Conservation (phyloP, 2,888 invertebrate genomes). For the Brenthis ino region DNA sequence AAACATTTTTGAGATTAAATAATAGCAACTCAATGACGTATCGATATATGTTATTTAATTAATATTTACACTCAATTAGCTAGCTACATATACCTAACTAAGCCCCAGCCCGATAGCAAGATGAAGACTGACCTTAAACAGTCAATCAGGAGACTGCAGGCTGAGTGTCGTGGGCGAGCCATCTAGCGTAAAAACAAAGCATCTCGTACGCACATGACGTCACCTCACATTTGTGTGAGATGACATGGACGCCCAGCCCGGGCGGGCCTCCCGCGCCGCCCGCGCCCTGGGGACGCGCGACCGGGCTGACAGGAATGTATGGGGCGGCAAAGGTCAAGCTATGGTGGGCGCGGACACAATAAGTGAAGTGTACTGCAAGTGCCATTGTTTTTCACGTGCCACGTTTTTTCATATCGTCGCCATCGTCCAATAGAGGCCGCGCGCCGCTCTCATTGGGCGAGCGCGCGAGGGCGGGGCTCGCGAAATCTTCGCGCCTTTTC, state of each 20-base stretch:
- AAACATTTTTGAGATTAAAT: too few species aligned
- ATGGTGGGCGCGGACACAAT: slow-evolving; percentile 49
- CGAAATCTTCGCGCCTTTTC: slow-evolving; percentile 62
- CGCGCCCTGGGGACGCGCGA: too few species aligned
- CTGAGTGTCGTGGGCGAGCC: slow-evolving; percentile 14
- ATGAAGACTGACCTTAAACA: too few species aligned
- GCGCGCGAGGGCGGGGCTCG: slow-evolving; percentile 39
- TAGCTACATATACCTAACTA: too few species aligned
- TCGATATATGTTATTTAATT: too few species aligned
- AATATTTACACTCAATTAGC: too few species aligned
- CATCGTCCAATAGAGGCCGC: slow-evolving; percentile 61
- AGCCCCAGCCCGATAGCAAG: too few species aligned
- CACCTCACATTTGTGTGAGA: slow-evolving; percentile 17
- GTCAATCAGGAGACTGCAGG: too few species aligned
- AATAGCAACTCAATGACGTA: too few species aligned
- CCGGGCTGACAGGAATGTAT: background rate
- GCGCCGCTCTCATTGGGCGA: slow-evolving; percentile 59
- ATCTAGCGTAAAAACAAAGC: slow-evolving; percentile 26
- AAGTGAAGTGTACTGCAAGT: slow-evolving; percentile 49
- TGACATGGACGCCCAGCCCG: background rate
- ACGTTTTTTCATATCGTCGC: slow-evolving; percentile 47
- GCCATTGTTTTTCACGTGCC: slow-evolving; percentile 72
- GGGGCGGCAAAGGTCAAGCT: slow-evolving; percentile 33
- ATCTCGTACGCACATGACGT: too few species aligned
- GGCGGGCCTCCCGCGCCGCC: background rate